Evolutionary conservation across 2,113 vertebrate species (phyloP).

Genomic region (Sisor rabdophorus): DNA sequence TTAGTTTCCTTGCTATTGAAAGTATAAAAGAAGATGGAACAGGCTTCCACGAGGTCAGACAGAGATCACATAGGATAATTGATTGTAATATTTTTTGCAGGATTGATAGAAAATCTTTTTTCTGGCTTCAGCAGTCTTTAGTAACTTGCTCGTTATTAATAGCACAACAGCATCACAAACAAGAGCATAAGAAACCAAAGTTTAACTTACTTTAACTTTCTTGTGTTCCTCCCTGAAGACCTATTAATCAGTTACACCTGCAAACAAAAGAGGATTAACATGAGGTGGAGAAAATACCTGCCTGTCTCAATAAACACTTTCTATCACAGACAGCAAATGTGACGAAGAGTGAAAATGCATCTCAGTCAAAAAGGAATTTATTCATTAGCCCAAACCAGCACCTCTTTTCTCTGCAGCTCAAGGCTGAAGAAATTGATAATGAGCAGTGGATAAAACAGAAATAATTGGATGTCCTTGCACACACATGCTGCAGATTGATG

Average conservation of each 20-base stretch:
- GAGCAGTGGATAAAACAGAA: conserved; percentile 60
- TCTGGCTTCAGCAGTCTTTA: no score
- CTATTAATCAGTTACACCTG: conserved; percentile 67
- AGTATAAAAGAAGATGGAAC: not conserved
- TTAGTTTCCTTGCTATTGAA: not conserved
- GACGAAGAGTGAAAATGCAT: conserved; percentile 42
- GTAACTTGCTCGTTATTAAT: not conserved
- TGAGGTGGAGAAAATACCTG: conserved; percentile 62
- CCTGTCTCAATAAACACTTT: conserved; percentile 63
- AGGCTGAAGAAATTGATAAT: conserved; percentile 67
- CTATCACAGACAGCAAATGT: conserved; percentile 52
- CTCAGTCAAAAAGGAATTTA: conserved; percentile 59
- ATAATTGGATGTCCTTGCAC: conserved; percentile 65
- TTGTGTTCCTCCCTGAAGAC: conserved; percentile 56
- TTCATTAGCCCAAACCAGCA: conserved; percentile 61
- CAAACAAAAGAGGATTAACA: conserved; percentile 59
- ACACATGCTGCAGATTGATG: conserved; percentile 57
- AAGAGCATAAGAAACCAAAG: not conserved
- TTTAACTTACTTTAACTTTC: conserved; percentile 31
- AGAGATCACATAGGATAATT: not conserved
- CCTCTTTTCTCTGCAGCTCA: conserved; percentile 60
- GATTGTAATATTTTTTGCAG: not conserved
- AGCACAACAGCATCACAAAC: not conserved
- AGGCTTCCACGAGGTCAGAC: not conserved
- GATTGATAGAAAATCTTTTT: not conserved